A percentile compares a stretch with the other conserved stretches of the same genome.
phyloP scores from a whole-genome alignment of 2,797 vertebrate species.

The Sebastes kiyomatsui region DNA sequence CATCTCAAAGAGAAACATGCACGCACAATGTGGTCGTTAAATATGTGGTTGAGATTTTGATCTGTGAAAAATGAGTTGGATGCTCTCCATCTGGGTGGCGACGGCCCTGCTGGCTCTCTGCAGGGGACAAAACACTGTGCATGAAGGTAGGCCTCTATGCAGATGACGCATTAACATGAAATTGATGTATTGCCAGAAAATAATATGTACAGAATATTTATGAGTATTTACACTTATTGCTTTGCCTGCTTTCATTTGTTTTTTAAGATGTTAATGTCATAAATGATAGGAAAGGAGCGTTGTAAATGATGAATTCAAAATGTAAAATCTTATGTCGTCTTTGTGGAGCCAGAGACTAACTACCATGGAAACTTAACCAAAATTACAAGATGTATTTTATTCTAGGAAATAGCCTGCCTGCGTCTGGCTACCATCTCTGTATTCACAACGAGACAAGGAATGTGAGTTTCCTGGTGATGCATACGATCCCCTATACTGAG shows the following conservation, averaged over 20 bases:
- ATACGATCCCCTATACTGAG: constrained; percentile 72
- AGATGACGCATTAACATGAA: neutral
- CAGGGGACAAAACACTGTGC: constrained; percentile 57
- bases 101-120: constrained; percentile 61
- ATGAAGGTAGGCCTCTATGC: constrained; percentile 75
- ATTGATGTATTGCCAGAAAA: neutral
- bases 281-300: neutral
- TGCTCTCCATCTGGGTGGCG: constrained; percentile 56
- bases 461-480: constrained; percentile 75
- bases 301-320: neutral
- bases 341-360: neutral
- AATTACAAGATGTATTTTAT: constrained; percentile 12
- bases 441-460: constrained; percentile 70
- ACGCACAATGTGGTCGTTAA: constrained; percentile 57
- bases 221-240: neutral
- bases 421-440: constrained; percentile 88
- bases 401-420: constrained; percentile 83
- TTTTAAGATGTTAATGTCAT: neutral
- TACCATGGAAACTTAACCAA: neutral
- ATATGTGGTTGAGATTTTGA: constrained; percentile 25
- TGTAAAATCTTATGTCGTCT: neutral
- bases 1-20: constrained; percentile 41
- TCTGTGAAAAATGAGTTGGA: constrained; percentile 75
- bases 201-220: neutral
- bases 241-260: neutral